Evolutionary conservation across 2,113 vertebrate genomes (phyloP).

Genomic region (Eurystomus gularis): DNA sequence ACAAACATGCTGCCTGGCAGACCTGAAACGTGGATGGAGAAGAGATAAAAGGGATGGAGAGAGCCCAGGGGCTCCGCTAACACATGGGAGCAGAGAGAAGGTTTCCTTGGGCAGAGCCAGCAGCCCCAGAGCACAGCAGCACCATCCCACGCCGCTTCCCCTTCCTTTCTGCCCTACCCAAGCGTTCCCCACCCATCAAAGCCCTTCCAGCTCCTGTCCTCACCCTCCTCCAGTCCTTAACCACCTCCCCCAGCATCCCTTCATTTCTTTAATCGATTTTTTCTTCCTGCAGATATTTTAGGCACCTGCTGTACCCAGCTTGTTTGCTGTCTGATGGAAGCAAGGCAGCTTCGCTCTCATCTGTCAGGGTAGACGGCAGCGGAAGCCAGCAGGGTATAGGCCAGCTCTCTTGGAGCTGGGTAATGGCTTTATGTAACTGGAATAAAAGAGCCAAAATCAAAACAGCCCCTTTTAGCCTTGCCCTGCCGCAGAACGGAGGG

Average conservation of each 20-base stretch:
- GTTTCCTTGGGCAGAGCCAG: not conserved
- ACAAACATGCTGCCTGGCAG: not conserved
- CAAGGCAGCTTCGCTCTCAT: not conserved
- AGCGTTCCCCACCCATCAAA: not conserved
- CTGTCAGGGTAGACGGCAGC: not conserved
- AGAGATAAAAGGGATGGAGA: not conserved
- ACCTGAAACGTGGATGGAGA: not conserved
- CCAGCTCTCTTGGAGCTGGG: not conserved
- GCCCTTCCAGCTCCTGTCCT: not conserved
- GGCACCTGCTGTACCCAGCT: not conserved
- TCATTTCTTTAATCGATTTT: not conserved
- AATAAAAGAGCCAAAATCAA: not conserved
- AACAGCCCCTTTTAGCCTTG: not conserved
- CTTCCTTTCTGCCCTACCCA: fast-evolving
- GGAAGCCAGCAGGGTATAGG: not conserved
- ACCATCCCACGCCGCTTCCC: too few species aligned
- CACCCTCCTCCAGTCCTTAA: not conserved
- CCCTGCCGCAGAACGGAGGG: not conserved
- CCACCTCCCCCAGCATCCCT: not conserved
- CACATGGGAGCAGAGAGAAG: not conserved
- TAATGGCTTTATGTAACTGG: not conserved
- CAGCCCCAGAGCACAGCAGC: not conserved
- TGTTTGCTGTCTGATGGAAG: not conserved
- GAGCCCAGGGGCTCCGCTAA: not conserved
- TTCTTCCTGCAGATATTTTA: not conserved